A percentile compares a stretch with the other conserved stretches of the same genome.
Conservation (phyloP, 1,140 invertebrate genomes). For the Periplaneta americana region DNA sequence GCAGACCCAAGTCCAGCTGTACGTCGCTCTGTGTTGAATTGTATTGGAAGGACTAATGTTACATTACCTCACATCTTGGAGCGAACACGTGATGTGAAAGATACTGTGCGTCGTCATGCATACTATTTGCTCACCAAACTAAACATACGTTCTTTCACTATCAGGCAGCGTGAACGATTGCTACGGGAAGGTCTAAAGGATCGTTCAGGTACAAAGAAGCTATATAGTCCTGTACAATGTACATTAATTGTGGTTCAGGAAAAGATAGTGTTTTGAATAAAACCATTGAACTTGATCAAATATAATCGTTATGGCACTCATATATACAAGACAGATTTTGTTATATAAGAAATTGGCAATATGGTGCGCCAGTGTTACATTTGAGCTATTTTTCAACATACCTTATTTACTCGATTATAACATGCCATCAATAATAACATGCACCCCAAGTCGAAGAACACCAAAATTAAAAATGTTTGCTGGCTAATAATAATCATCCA, state of each 20-base stretch:
- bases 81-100: slow-evolving; percentile 66
- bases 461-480: too few species aligned
- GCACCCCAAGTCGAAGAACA: too few species aligned
- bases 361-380: too few species aligned
- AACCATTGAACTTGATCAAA: not conserved
- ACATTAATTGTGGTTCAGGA: not conserved
- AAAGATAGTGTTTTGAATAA: not conserved
- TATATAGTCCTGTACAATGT: not conserved
- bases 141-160: slow-evolving; percentile 57
- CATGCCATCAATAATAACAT: too few species aligned
- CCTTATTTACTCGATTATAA: too few species aligned
- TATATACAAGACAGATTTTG: too few species aligned
- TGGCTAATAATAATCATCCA: too few species aligned
- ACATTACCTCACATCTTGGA: slow-evolving; percentile 61
- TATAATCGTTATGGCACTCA: not conserved
- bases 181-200: slow-evolving; percentile 62
- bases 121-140: slow-evolving; percentile 66
- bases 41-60: slow-evolving; percentile 57
- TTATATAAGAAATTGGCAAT: too few species aligned
- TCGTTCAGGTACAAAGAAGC: slow-evolving; percentile 42
- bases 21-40: slow-evolving; percentile 56
- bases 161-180: slow-evolving; percentile 58
- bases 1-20: slow-evolving; percentile 71
- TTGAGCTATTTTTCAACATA: too few species aligned
- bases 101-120: slow-evolving; percentile 64